These are phyloP conservation scores for Lumbricus terrestris DNA, from an alignment of 2,888 invertebrate species.

Conservation along the genomic window DNA sequence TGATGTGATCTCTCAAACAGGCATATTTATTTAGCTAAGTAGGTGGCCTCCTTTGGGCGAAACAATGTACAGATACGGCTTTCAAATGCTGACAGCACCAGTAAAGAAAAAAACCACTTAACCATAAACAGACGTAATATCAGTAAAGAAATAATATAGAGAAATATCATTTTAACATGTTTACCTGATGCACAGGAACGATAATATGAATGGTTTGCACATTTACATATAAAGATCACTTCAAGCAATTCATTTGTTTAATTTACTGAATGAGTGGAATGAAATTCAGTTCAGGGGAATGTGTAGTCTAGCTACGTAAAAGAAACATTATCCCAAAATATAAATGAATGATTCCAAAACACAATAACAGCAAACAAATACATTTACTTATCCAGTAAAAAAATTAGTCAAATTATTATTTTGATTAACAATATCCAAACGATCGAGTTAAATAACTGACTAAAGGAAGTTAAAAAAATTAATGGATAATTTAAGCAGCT, in stretches of 20 bases:
- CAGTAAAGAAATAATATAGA: background rate
- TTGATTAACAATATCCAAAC: background rate
- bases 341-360: slow-evolving; percentile 3
- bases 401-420: background rate
- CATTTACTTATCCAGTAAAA: background rate
- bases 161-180: background rate
- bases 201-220: background rate
- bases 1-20: background rate
- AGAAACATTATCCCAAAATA: background rate
- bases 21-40: background rate
- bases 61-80: no score
- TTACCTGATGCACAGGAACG: background rate
- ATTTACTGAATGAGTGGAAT: background rate
- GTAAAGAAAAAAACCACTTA: no score
- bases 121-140: background rate
- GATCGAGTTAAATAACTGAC: background rate
- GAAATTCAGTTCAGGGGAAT: background rate
- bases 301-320: background rate
- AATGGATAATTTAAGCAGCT: background rate
- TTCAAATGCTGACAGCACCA: no score
- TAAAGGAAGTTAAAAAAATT: background rate
- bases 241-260: background rate
- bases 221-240: background rate
- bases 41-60: background rate
- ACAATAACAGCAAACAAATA: background rate